Evolutionary conservation across 2,888 invertebrate species (phyloP).

Genomic region (Eupithecia subumbrata): DNA sequence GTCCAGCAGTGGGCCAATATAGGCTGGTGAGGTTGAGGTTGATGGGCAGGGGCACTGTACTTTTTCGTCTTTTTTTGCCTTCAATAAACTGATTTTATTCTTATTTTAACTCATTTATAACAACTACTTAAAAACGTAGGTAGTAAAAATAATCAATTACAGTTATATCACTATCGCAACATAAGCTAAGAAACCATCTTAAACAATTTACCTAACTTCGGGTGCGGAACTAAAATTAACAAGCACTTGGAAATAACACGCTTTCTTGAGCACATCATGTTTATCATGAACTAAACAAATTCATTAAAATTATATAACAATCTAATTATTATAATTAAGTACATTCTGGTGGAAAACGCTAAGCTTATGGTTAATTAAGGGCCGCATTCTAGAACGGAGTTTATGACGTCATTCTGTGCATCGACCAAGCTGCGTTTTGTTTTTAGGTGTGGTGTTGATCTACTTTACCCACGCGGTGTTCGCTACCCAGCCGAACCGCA

Average conservation of each 20-base stretch:
- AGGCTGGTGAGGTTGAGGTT: too few species aligned
- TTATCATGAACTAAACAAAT: slow-evolving; percentile 26
- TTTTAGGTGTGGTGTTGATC: background rate
- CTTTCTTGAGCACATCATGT: slow-evolving; percentile 40
- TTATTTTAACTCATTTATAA: too few species aligned
- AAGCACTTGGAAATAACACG: slow-evolving; percentile 31
- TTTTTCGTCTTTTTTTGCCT: too few species aligned
- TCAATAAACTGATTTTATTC: too few species aligned
- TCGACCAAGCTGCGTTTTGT: background rate
- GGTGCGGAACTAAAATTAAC: slow-evolving; percentile 20
- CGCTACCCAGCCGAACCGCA: too few species aligned
- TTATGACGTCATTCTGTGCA: background rate
- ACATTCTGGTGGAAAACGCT: background rate
- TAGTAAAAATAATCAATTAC: background rate
- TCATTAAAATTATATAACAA: slow-evolving; percentile 26
- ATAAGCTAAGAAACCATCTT: background rate
- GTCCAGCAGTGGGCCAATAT: too few species aligned
- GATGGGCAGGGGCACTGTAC: too few species aligned
- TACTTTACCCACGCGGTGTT: too few species aligned
- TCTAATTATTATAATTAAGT: background rate
- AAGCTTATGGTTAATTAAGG: background rate
- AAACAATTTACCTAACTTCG: slow-evolving; percentile 6
- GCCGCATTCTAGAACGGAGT: background rate
- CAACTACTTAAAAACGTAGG: too few species aligned
- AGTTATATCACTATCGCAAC: background rate